phyloP scores from a whole-genome alignment of 1,140 invertebrate genomes.

The Atta texana region DNA sequence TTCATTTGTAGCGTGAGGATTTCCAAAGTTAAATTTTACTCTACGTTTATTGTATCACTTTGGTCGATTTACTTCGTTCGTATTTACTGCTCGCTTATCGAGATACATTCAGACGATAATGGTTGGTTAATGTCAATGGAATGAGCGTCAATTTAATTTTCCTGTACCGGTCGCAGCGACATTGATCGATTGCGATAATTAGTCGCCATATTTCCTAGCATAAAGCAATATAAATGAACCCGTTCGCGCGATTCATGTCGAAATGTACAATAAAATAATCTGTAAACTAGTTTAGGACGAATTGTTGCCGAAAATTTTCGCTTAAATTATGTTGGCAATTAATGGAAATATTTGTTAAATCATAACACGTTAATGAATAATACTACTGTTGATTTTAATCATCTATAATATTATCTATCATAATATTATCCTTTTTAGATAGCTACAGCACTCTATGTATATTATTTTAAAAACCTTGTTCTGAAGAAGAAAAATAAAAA shows the following conservation, averaged over 20 bases:
- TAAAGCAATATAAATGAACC: constrained; percentile 1
- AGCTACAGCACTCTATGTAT: too few relatives aligned
- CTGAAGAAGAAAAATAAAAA: too few relatives aligned
- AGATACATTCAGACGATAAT: not conserved
- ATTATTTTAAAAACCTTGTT: too few relatives aligned
- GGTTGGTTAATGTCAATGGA: constrained; percentile 7
- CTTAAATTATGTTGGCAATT: not conserved
- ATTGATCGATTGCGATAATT: constrained; percentile 35
- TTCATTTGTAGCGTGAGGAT: constrained; percentile 16
- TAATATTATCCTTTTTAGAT: too few relatives aligned
- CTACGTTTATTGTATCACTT: not conserved
- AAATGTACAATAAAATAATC: constrained; percentile 19
- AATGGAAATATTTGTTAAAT: constrained; percentile 3
- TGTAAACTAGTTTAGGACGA: not conserved
- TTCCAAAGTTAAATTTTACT: not conserved
- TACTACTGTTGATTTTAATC: not conserved
- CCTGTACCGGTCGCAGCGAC: not conserved
- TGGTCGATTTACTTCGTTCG: not conserved
- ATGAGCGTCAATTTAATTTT: constrained; percentile 28
- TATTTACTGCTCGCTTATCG: not conserved
- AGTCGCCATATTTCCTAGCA: constrained; percentile 29
- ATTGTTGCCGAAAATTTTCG: not conserved
- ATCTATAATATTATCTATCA: too few relatives aligned
- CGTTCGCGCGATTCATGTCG: not conserved
- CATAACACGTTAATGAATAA: not conserved